A percentile compares a stretch with the other conserved stretches of the same genome.
phyloP scores from a whole-genome alignment of 2,888 invertebrate genomes.

The Gandaritis pyraliata region DNA sequence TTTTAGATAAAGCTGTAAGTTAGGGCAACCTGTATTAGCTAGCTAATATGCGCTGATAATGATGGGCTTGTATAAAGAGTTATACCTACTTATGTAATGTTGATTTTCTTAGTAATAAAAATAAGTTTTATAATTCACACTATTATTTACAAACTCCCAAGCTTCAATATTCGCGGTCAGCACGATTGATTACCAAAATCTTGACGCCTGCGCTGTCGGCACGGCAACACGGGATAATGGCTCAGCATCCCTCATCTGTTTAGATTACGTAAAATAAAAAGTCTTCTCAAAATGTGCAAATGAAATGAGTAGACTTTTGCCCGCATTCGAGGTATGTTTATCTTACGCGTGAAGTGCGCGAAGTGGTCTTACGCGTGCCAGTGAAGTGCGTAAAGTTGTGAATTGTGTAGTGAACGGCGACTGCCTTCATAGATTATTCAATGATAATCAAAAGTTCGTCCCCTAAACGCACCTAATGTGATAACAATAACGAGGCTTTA shows the following conservation, averaged over 20 bases:
- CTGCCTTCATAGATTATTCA: conserved; percentile 57
- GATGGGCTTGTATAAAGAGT: no score
- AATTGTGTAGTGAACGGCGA: conserved; percentile 28
- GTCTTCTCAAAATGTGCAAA: conserved; percentile 22
- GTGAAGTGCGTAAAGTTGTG: conserved; percentile 8
- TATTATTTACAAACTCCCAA: neutral
- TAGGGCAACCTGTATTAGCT: no score
- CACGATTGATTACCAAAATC: conserved; percentile 36
- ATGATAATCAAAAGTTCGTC: conserved; percentile 56
- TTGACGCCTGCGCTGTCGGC: conserved; percentile 69
- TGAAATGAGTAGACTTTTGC: conserved; percentile 8
- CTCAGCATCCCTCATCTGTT: conserved; percentile 69
- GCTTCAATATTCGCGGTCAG: conserved; percentile 11
- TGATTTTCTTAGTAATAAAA: neutral
- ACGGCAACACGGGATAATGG: conserved; percentile 58
- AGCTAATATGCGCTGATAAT: no score
- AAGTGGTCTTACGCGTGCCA: conserved; percentile 5
- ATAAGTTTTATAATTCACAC: neutral
- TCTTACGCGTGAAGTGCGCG: conserved; percentile 6
- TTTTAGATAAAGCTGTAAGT: no score
- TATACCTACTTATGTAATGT: no score
- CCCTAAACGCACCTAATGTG: conserved; percentile 40
- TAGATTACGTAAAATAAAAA: conserved; percentile 49
- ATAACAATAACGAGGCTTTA: neutral
- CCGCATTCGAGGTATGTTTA: conserved; percentile 16